Percentiles rank a stretch among this genome's conserved stretches.
Conservation (phyloP, 2,797 vertebrate species). For the Rhincodon typus region DNA sequence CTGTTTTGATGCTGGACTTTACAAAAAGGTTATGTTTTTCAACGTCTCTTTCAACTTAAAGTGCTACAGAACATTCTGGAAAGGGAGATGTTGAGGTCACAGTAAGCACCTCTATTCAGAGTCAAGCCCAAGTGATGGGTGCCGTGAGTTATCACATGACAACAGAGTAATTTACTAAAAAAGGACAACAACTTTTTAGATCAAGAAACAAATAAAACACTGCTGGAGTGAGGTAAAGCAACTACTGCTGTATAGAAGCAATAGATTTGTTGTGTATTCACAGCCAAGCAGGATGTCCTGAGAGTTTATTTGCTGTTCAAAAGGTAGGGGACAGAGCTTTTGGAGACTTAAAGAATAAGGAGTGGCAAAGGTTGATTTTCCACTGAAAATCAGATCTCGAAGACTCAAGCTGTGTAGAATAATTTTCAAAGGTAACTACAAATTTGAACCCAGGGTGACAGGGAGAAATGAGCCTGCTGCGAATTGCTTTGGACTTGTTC, state of each 20-base stretch:
- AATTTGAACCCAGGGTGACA: background rate
- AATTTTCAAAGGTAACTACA: background rate
- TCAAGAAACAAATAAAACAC: background rate
- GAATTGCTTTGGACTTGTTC: background rate
- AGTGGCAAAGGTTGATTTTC: background rate
- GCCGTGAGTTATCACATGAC: background rate
- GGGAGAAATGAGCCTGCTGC: background rate
- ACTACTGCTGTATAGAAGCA: background rate
- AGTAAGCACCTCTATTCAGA: background rate
- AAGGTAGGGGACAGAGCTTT: background rate
- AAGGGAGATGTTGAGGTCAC: background rate
- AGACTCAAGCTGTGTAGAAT: background rate
- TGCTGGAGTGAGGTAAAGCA: background rate
- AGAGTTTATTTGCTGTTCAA: background rate
- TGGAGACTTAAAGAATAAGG: background rate
- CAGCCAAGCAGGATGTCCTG: no score
- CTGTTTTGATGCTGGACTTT: background rate
- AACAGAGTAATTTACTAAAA: background rate
- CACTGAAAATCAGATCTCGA: background rate
- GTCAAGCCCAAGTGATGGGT: background rate
- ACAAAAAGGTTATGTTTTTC: background rate
- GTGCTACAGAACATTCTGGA: background rate
- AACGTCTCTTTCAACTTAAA: background rate
- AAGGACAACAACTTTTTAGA: background rate
- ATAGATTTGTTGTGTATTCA: background rate